Evolutionary conservation across 1,140 invertebrate species (phyloP).

Genomic region (Aphidius ervi): DNA sequence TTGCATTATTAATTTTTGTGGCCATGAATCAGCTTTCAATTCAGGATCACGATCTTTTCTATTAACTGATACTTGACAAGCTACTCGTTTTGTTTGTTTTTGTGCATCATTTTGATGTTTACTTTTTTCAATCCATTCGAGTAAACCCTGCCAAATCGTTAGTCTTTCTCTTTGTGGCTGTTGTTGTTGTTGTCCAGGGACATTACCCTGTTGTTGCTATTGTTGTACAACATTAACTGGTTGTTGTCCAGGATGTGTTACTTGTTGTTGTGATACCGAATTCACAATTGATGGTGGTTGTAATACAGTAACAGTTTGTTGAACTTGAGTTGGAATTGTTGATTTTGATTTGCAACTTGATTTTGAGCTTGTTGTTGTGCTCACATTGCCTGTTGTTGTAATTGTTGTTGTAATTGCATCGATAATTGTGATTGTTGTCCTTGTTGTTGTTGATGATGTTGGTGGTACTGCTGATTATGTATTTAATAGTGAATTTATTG

Average conservation of each 20-base stretch:
- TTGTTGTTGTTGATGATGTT: slow-evolving; percentile 30
- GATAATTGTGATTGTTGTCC: slow-evolving; percentile 10
- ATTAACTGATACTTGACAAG: slow-evolving; percentile 76
- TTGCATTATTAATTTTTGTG: slow-evolving; percentile 86
- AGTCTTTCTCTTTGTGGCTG: slow-evolving; percentile 55
- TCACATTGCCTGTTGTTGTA: slow-evolving; percentile 36
- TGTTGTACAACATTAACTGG: slow-evolving; percentile 27
- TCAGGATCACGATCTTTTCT: slow-evolving; percentile 80
- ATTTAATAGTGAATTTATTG: slow-evolving; percentile 43
- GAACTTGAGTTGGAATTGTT: slow-evolving; percentile 38
- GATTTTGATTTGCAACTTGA: slow-evolving; percentile 25
- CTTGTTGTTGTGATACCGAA: slow-evolving; percentile 35
- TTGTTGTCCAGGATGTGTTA: slow-evolving; percentile 35
- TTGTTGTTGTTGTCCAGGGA: slow-evolving; percentile 28
- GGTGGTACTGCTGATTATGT: slow-evolving; percentile 40
- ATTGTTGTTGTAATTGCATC: slow-evolving; percentile 33
- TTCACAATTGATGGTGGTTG: slow-evolving; percentile 36
- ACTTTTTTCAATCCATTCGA: slow-evolving; percentile 90
- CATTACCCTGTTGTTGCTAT: slow-evolving; percentile 21
- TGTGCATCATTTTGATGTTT: slow-evolving; percentile 64
- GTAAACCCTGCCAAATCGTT: slow-evolving; percentile 79
- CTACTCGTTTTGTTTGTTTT: slow-evolving; percentile 77
- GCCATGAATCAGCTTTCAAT: slow-evolving; percentile 90
- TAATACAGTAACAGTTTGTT: slow-evolving; percentile 41
- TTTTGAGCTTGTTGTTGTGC: slow-evolving; percentile 27